Base-by-base conservation (phyloP, 2,113 vertebrate genomes). In the Coptodon rendalli region DNA sequence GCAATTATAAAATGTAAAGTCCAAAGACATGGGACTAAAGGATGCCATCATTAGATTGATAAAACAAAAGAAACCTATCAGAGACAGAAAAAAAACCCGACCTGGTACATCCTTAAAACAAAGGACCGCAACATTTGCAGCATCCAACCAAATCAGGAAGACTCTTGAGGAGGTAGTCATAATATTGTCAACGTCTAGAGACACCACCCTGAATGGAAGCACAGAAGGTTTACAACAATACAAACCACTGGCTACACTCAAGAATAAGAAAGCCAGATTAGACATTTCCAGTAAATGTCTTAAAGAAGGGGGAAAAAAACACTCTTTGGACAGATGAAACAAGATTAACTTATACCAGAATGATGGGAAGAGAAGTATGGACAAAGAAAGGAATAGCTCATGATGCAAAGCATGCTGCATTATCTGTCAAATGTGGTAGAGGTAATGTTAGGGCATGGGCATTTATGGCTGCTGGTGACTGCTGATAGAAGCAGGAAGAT, bases 1-100 rank as follows among this genome's bases (percentile, higher is more conserved):
- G n/a, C 38, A 40, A 43, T 71, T 71, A 61, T 71, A 24, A 71
- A 71, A 38, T 40, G 13, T 43, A 22, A 40, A 8, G n/a, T 43
- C 66, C 38, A 43, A 14, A 43, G n/a, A 43, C 12, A 71, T 14
- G 36, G n/a, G 2, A 43, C 36, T 43, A 24, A 71, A 71, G n/a
- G n/a, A 71, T 22, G 63, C n/a, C 12, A 24, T 71, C 66, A 24
- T 71, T 24, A 43, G n/a, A 43, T 0, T 24, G 36, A 43, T 40
- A 40, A 71, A 71, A 71, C 3, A 43, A 71, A 43, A 40, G n/a
- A 71, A 13, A 68, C 19, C 34, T 68, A 40, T 68, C n/a, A 1
- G 63, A 43, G 66, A 40, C 36, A 43, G 36, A 13, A 14, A 24
- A 71, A 40, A 12, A 0, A 2, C 0, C 63, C 63, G 7, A 43